These are phyloP conservation scores for Entelurus aequoreus DNA, from an alignment of 2,113 vertebrate genomes.

Conservation along the genomic window DNA sequence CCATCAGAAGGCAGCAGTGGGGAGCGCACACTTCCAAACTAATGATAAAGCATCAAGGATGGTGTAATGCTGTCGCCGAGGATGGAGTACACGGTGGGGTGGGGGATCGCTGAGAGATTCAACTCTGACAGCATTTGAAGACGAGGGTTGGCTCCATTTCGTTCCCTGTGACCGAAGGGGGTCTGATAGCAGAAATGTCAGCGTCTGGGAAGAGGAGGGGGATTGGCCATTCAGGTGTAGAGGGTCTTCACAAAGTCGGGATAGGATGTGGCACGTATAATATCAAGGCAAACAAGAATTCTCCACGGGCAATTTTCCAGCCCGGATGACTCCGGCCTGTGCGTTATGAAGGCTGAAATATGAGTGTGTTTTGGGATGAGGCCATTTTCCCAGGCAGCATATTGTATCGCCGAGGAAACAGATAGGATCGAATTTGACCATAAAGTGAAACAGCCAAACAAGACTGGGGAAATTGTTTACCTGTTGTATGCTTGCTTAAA, in stretches of 20 bases:
- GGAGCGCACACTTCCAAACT: constrained; percentile 73
- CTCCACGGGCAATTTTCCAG: constrained; percentile 73
- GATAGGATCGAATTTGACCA: constrained; percentile 63
- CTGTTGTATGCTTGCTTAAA: constrained; percentile 52
- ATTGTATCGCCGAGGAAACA: constrained; percentile 57
- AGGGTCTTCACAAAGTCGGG: constrained; percentile 68
- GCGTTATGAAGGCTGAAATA: constrained; percentile 67
- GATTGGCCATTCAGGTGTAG: constrained; percentile 71
- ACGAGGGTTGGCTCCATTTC: constrained; percentile 55
- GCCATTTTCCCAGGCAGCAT: constrained; percentile 60
- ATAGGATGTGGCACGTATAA: constrained; percentile 77
- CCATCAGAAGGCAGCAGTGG: constrained; percentile 76
- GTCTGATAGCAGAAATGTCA: constrained; percentile 75
- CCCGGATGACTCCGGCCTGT: constrained; percentile 66
- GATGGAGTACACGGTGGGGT: constrained; percentile 50
- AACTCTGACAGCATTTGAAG: constrained; percentile 65
- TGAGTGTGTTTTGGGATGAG: constrained; percentile 57
- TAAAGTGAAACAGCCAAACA: constrained; percentile 60
- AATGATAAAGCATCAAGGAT: constrained; percentile 79
- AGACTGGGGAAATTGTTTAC: constrained; percentile 57
- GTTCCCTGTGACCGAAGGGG: constrained; percentile 62
- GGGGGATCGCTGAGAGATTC: constrained; percentile 51
- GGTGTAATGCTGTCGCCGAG: constrained; percentile 64
- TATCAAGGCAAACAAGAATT: constrained; percentile 74
- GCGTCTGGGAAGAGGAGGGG: constrained; percentile 60